Conservation (phyloP, 2,113 vertebrate genomes). For the Trogon surrucura region DNA sequence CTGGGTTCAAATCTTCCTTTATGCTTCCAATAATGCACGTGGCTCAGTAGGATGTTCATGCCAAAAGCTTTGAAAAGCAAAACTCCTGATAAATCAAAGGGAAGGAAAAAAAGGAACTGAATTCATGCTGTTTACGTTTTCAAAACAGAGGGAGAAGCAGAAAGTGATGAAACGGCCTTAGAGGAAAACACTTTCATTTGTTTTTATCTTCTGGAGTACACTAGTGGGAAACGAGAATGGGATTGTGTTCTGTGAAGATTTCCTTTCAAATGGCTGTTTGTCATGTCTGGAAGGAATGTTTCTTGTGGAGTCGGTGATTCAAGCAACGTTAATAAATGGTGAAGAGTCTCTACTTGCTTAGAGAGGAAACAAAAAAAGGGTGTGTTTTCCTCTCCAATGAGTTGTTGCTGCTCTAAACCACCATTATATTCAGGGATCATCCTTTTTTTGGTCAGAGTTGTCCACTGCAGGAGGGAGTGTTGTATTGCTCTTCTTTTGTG, state of each 20-base stretch:
- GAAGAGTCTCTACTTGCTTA: neutral
- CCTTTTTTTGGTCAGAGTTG: neutral
- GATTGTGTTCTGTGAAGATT: neutral
- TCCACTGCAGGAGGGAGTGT: neutral
- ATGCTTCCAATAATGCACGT: neutral
- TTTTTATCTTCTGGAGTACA: neutral
- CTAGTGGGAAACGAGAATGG: neutral
- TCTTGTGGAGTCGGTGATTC: neutral
- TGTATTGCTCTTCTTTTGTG: neutral
- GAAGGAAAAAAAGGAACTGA: neutral
- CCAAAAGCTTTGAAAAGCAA: neutral
- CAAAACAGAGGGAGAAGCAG: neutral
- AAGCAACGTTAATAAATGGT: neutral
- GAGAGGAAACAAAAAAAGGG: neutral
- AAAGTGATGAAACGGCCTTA: neutral
- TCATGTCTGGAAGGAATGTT: neutral
- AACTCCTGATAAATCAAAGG: neutral
- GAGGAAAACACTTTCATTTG: neutral
- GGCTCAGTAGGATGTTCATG: neutral
- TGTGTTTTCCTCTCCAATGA: neutral
- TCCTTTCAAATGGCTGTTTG: neutral
- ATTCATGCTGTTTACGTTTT: neutral
- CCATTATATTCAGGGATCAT: neutral
- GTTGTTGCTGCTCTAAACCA: neutral
- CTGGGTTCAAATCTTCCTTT: neutral